Evolutionary conservation across 2,113 vertebrate species (phyloP), one percentile per base, ranked within the genome.

Genomic region (Meriones unguiculatus): DNA sequence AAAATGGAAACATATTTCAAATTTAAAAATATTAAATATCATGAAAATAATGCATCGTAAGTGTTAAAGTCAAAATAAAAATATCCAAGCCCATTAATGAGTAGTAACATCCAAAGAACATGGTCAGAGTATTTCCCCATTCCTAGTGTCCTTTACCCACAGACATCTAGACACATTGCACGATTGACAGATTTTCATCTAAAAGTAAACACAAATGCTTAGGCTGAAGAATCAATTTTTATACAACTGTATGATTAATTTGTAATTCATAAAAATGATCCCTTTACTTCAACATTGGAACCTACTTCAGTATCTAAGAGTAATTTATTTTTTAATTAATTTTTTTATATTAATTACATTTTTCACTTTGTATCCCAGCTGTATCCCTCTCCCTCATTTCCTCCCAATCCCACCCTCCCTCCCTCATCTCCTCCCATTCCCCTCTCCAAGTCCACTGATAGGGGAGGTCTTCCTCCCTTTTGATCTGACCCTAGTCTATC

Each of bases 131-230:
- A 15, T 46, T 25, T 14, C 4, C 38, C 65, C 30, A 82, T 17
- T 86, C 9, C 54, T 15, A 75, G 2, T 75, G 1, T 2, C 64
- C 41, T 38, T 65, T 46, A 54, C 59, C 30, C 50, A 87, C 1
- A 6, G 38, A 92, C n/a, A 87, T 9, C 30, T 2, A n/a, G 69
- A 91, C 6, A 65, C 5, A 41, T 2, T 32, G 7, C 4, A 35
- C 38, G 64, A 89, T 28, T 41, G 54, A 64, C 8, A 41, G n/a
- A 24, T 25, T 86, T 89, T 64, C 25, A 30, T 76, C 59, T 93
- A 65, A 96, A 93, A 65, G 10, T 20, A 57, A 95, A 92, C 57
- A 20, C 2, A 59, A 94, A 90, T 81, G 30, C 65, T n/a, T 28
- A 38, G 85, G 10, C 17, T 28, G 38, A 92, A 76, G 82, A 59